Conservation (phyloP, 2,888 invertebrate genomes). For the Augiades crinisus region DNA sequence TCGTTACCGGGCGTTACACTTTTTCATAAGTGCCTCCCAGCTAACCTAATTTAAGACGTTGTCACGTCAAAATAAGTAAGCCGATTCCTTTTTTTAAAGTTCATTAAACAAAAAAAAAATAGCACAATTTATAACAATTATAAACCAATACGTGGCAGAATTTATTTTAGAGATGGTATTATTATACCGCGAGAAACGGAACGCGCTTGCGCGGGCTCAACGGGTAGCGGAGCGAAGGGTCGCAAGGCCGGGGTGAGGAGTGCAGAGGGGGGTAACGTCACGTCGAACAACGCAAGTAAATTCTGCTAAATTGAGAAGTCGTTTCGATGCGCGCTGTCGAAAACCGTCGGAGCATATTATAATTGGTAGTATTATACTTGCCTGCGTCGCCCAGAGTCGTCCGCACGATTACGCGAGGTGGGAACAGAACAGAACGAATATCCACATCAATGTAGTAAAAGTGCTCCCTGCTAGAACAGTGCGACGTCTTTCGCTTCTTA, state of each 20-base stretch:
- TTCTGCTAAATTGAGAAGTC: slow-evolving; percentile 57
- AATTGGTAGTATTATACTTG: slow-evolving; percentile 57
- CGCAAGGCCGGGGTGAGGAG: slow-evolving; percentile 72
- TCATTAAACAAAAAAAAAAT: too few relatives aligned
- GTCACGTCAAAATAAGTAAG: too few relatives aligned
- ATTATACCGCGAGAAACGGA: slow-evolving; percentile 62
- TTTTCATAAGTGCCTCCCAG: too few relatives aligned
- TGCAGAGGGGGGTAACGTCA: slow-evolving; percentile 69
- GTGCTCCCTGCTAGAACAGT: slow-evolving; percentile 46
- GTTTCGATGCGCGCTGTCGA: slow-evolving; percentile 30
- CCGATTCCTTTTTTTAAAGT: too few relatives aligned
- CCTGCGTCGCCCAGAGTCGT: slow-evolving; percentile 75
- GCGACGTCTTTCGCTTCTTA: slow-evolving; percentile 16
- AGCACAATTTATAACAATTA: too few relatives aligned
- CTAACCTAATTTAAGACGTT: too few relatives aligned
- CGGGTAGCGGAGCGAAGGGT: slow-evolving; percentile 64
- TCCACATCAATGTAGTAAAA: slow-evolving; percentile 64
- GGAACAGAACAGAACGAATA: slow-evolving; percentile 44
- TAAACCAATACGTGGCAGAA: slow-evolving; percentile 24
- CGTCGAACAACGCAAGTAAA: slow-evolving; percentile 74
- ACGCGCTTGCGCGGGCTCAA: slow-evolving; percentile 70
- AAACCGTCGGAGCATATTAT: slow-evolving; percentile 34
- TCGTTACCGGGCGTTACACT: too few relatives aligned
- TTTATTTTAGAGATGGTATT: slow-evolving; percentile 51
- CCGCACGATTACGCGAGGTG: slow-evolving; percentile 75